Base-by-base conservation (phyloP, 2,797 vertebrate genomes). In the Streptopelia turtur region DNA sequence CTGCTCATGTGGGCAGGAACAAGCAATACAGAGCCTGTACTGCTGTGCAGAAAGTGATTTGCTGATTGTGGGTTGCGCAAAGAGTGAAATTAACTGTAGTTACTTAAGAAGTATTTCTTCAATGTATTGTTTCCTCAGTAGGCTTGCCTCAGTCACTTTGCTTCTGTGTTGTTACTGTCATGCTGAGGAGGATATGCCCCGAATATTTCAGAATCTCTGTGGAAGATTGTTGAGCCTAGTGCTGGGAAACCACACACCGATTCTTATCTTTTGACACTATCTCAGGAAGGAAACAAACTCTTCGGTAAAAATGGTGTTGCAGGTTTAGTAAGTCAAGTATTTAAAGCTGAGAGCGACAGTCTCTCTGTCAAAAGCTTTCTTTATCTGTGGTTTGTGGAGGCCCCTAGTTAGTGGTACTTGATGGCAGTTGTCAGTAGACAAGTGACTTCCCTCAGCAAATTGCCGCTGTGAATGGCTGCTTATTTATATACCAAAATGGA, bases 221-320 rank as follows among this genome's bases (percentile, higher is more conserved):
- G 75, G 65, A 93, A 90, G 66, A 68, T 57, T 5, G 14, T 61
- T 77, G 66, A 83, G 64, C 74, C 65, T 39, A 95, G 31, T 9
- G 5, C 80, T 95, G 74, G 83, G 83, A 93, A 96, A 87, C 92
- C 83, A 57, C 79, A 71, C 37, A 7, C 24, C 1, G 45, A 76
- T 93, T 70, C 43, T 92, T 93, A 89, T 96, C 94, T 85, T 33
- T 7, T 82, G 35, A 53, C 13, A 2, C 47, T 90, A 2, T 43
- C n/a, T 3, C 71, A 92, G 96, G 81, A 94, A 95, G 91, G 92
- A 95, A 93, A 68, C 71, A 89, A 92, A 57, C 45, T 24, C 14
- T 28, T 92, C 1, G 0, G 43, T 93, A 43, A 78, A 91, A 88
- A 85, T 16, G 41, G 70, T 65, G 37, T 30, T 70, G 56, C 23